Base-by-base conservation (phyloP, 1,140 invertebrate species). In the Bicyclus anynana region DNA sequence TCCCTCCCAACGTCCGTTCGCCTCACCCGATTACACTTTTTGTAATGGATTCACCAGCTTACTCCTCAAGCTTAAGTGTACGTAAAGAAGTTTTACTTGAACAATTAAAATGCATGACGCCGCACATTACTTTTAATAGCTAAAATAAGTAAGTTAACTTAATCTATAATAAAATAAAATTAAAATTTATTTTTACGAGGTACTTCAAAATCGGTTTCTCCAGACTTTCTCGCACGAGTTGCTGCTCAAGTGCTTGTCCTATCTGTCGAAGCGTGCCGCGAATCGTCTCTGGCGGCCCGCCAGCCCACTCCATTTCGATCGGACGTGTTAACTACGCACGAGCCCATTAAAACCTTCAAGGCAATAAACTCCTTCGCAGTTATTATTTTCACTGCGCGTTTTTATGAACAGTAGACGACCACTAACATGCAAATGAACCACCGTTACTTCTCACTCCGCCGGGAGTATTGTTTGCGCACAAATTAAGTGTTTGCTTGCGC, bases 371-470 rank as follows among this genome's bases (percentile, higher is more conserved):
- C 53, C 57, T 56, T 62, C 46, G 55, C 68, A 58, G 55, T 67
- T 64, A 67, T 67, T 69, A 68, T 74, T 77, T 67, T 62, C 55
- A 69, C 47, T 60, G 53, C 67, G 66, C 58, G 57, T 72, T 77
- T 75, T 78, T 75, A 78, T 71, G 66, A 71, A 40, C 9, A 65
- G 57, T 56, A 48, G 59, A 59, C 62, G 62, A 64, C 73, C 72
- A 79, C 74, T 73, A 73, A 71, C 57, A 78, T 80, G 77, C 74
- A 80, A 79, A 80, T 80, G 62, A 26, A 60, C 29, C 54, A 57
- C 59, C 65, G 72, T 71, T 71, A 69, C 58, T 74, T 67, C 75
- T 74, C 73, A 70, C 59, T 40, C 13, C 14, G 16, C 29, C 16
- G 6, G 13, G 37, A 9, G 37, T 14, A 40, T 40, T 40, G 16